A percentile compares a stretch with the other conserved stretches of the same genome.
Evolutionary conservation across 1,140 invertebrate genomes (phyloP).

Genomic region (Drosophila triauraria): DNA sequence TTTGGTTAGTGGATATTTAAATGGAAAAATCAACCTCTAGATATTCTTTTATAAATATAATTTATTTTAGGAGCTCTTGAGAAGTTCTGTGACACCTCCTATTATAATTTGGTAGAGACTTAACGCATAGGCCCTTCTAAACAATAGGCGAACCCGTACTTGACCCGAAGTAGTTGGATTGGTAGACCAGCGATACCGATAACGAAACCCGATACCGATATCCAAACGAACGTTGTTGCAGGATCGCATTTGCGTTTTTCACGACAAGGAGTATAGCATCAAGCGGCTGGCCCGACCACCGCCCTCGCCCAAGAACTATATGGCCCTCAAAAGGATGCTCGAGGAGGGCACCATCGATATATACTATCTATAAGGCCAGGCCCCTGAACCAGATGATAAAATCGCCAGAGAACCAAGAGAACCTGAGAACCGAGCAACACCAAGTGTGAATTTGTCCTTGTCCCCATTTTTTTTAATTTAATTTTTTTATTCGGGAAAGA

Average conservation of each 20-base stretch:
- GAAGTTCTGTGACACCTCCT: slow-evolving; percentile 10
- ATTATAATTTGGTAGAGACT: slow-evolving; percentile 13
- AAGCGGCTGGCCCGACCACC: slow-evolving; percentile 73
- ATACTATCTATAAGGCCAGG: slow-evolving; percentile 68
- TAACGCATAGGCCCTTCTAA: slow-evolving; percentile 25
- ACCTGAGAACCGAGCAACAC: slow-evolving; percentile 14
- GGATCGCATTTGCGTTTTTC: slow-evolving; percentile 79
- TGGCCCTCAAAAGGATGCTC: slow-evolving; percentile 79
- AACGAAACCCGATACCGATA: slow-evolving; percentile 17
- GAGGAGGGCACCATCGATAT: slow-evolving; percentile 76
- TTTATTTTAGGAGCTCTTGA: neutral
- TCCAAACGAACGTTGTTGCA: slow-evolving; percentile 64
- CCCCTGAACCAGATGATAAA: slow-evolving; percentile 6
- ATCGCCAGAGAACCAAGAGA: neutral
- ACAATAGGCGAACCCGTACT: slow-evolving; percentile 28
- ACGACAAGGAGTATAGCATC: slow-evolving; percentile 80
- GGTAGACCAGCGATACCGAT: slow-evolving; percentile 38
- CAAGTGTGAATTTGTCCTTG: slow-evolving; percentile 26
- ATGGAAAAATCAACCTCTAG: neutral
- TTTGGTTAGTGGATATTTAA: too few relatives aligned
- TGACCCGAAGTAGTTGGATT: slow-evolving; percentile 39
- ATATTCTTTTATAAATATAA: neutral
- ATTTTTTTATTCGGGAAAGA: neutral
- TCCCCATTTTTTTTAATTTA: slow-evolving; percentile 1
- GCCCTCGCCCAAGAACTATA: slow-evolving; percentile 77